Percentiles rank a stretch among this genome's conserved stretches.
phyloP scores from a whole-genome alignment of 2,888 invertebrate genomes.

The Pammene fasciana region DNA sequence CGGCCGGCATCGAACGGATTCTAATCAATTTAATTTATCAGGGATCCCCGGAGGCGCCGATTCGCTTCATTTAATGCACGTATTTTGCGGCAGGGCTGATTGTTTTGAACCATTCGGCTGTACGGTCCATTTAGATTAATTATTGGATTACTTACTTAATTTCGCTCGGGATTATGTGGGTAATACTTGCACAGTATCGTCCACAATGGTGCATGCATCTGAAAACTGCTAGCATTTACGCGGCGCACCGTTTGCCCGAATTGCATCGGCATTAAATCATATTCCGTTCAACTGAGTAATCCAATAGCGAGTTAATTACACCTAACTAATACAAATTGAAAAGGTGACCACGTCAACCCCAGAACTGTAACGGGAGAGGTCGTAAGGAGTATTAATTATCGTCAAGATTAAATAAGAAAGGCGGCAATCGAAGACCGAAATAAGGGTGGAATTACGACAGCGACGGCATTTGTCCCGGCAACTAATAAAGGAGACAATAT shows the following conservation, averaged over 20 bases:
- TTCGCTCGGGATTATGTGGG: constrained; percentile 73
- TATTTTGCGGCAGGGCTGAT: constrained; percentile 83
- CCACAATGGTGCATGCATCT: constrained; percentile 11
- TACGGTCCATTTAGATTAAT: constrained; percentile 84
- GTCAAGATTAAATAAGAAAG: constrained; percentile 78
- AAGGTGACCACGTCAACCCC: constrained; percentile 51
- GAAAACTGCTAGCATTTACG: constrained; percentile 33
- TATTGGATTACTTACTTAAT: constrained; percentile 84
- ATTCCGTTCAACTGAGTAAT: constrained; percentile 38
- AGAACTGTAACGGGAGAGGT: constrained; percentile 46
- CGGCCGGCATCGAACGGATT: constrained; percentile 78
- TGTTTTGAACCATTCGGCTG: constrained; percentile 83
- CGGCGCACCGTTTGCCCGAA: constrained; percentile 8
- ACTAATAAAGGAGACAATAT: constrained; percentile 84
- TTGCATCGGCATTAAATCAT: constrained; percentile 36
- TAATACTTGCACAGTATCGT: constrained; percentile 49
- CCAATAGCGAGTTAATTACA: constrained; percentile 41
- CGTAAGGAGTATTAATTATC: constrained; percentile 75
- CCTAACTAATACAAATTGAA: constrained; percentile 44
- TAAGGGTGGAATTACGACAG: constrained; percentile 73
- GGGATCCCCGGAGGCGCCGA: constrained; percentile 81
- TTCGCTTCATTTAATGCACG: constrained; percentile 84
- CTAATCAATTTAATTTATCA: constrained; percentile 84
- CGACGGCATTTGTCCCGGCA: constrained; percentile 77
- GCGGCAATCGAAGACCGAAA: constrained; percentile 70